Evolutionary conservation across 1,140 invertebrate genomes (phyloP).

Genomic region (Onthophagus taurus): DNA sequence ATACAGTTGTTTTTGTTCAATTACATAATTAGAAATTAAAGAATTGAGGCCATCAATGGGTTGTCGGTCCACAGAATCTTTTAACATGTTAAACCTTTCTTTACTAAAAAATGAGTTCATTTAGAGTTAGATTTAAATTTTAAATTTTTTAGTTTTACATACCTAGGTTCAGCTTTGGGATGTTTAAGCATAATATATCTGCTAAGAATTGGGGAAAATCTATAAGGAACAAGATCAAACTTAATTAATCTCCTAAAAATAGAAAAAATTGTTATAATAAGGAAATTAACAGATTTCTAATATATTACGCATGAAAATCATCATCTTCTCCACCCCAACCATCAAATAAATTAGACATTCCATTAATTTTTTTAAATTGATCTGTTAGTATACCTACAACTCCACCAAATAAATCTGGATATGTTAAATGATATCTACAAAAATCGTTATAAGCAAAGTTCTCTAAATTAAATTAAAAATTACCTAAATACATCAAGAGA

Average conservation of each 20-base stretch:
- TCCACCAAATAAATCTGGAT: constrained; percentile 63
- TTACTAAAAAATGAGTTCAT: constrained; percentile 33
- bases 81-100: constrained; percentile 48
- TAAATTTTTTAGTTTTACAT: constrained; percentile 6
- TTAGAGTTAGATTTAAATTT: not conserved
- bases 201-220: constrained; percentile 62
- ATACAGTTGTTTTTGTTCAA: constrained; percentile 26
- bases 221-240: constrained; percentile 47
- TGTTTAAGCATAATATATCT: constrained; percentile 71
- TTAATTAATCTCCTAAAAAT: constrained; percentile 43
- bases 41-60: constrained; percentile 55
- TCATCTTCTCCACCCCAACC: constrained; percentile 88
- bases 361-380: constrained; percentile 74
- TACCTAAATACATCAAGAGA: constrained; percentile 76
- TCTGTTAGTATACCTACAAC: constrained; percentile 60
- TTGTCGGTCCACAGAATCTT: constrained; percentile 46
- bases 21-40: constrained; percentile 32
- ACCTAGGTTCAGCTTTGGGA: constrained; percentile 50
- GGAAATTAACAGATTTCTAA: too few species aligned
- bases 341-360: constrained; percentile 85
- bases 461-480: constrained; percentile 1
- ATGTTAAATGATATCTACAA: constrained; percentile 58
- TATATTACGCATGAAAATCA: too few species aligned
- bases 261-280: too few species aligned
- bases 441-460: not conserved